Evolutionary conservation across 2,113 vertebrate species (phyloP).

Genomic region (Podiceps cristatus): DNA sequence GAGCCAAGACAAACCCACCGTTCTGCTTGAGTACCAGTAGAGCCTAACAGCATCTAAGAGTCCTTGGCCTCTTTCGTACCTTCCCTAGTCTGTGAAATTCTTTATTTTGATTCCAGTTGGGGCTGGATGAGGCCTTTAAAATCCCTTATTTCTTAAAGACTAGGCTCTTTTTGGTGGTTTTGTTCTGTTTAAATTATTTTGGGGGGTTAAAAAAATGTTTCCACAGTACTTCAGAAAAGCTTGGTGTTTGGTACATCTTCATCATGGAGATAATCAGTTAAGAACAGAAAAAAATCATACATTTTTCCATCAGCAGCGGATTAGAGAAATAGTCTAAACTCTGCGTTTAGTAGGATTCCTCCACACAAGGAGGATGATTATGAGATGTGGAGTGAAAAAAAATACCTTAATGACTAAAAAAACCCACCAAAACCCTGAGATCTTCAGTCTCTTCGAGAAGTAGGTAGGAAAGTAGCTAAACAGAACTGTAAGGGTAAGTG

Average conservation of each 20-base stretch:
- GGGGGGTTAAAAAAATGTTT: neutral
- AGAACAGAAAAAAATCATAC: neutral
- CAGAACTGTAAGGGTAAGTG: slow-evolving; percentile 61
- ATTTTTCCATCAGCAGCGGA: neutral
- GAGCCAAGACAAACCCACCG: neutral
- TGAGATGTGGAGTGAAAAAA: neutral
- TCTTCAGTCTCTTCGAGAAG: slow-evolving; percentile 46
- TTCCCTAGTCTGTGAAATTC: neutral
- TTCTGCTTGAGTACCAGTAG: neutral
- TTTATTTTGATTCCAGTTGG: neutral
- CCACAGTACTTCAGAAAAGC: neutral
- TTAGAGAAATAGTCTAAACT: neutral
- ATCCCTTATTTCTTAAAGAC: neutral
- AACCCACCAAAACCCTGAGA: neutral
- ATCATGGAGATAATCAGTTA: neutral
- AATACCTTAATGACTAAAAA: neutral
- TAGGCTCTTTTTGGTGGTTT: rapidly evolving
- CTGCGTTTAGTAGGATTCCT: neutral
- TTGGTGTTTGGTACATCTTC: neutral
- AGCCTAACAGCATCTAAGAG: neutral
- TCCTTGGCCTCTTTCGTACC: neutral
- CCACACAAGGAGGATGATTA: neutral
- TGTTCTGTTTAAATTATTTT: neutral
- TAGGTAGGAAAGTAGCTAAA: slow-evolving; percentile 52
- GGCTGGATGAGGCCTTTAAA: neutral